phyloP scores from a whole-genome alignment of 2,888 invertebrate species.

The Andrena haemorrhoa region DNA sequence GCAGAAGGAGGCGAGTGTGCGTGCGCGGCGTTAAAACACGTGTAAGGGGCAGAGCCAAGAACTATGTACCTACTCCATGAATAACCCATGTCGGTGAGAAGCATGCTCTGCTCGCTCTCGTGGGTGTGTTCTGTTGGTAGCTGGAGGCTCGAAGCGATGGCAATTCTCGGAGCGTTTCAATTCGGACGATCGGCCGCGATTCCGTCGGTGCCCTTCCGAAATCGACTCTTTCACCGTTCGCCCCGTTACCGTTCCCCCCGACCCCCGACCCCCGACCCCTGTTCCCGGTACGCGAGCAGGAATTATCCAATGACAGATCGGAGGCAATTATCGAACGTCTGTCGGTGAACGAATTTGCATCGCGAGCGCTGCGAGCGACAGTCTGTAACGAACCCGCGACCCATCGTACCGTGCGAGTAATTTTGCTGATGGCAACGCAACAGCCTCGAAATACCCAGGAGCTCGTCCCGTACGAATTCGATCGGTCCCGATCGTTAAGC shows the following conservation, averaged over 20 bases:
- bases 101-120: slow-evolving; percentile 52
- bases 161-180: slow-evolving; percentile 7
- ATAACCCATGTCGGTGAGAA: slow-evolving; percentile 64
- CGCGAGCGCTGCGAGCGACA: slow-evolving; percentile 37
- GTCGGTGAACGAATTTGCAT: slow-evolving; percentile 39
- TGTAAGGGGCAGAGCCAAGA: slow-evolving; percentile 51
- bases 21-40: slow-evolving; percentile 64
- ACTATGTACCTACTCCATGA: slow-evolving; percentile 57
- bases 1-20: slow-evolving; percentile 4
- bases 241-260: too few species aligned
- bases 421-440: slow-evolving; percentile 40
- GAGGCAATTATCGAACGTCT: slow-evolving; percentile 42
- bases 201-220: background rate
- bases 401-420: slow-evolving; percentile 33
- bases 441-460: slow-evolving; percentile 20
- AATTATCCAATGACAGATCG: slow-evolving; percentile 32
- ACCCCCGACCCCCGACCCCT: too few species aligned
- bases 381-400: slow-evolving; percentile 30
- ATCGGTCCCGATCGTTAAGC: background rate
- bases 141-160: slow-evolving; percentile 16
- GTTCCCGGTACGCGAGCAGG: background rate
- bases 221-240: slow-evolving; percentile 13
- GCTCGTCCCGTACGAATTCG: background rate
- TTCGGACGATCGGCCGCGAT: slow-evolving; percentile 6
- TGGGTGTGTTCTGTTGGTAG: slow-evolving; percentile 39